Percentiles rank a stretch among this genome's conserved stretches.
phyloP scores from a whole-genome alignment of 2,113 vertebrate species.

The Calyptomena viridis region DNA sequence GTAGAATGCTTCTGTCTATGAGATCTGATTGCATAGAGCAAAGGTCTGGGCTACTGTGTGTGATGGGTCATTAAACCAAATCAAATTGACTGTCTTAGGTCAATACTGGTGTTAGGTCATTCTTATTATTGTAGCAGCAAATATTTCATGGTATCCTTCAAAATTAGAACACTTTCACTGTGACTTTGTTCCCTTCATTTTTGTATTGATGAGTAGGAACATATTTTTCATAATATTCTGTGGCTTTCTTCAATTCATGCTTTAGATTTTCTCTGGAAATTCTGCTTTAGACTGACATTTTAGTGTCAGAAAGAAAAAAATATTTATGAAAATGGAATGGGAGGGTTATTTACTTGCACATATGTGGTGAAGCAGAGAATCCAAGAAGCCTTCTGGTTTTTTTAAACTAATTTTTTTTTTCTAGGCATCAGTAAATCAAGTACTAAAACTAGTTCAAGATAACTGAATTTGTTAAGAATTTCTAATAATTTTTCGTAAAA shows the following conservation, averaged over 20 bases:
- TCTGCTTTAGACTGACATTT: not conserved
- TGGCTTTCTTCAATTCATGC: not conserved
- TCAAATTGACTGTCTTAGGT: not conserved
- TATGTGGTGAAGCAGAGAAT: not conserved
- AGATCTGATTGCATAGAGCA: not conserved
- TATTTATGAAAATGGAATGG: not conserved
- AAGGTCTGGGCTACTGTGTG: not conserved
- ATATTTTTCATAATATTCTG: not conserved
- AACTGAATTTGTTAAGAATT: not conserved
- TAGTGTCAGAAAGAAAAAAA: not conserved
- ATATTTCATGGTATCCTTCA: not conserved
- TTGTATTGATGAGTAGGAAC: not conserved
- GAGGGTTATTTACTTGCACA: not conserved
- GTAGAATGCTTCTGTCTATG: not conserved
- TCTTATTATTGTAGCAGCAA: not conserved
- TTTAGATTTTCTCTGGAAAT: not conserved
- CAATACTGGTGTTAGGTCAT: not conserved
- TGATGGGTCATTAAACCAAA: not conserved
- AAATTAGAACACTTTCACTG: not conserved
- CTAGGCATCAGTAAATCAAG: not conserved
- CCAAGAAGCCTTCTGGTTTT: fast-evolving
- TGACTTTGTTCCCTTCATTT: not conserved
- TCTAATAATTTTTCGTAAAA: not conserved
- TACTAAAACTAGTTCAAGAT: not conserved
- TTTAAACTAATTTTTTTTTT: not conserved